Percentiles rank a stretch among this genome's conserved stretches.
These are phyloP conservation scores for Dicyrtomina minuta DNA, from an alignment of 2,888 invertebrate species.

Conservation along the genomic window DNA sequence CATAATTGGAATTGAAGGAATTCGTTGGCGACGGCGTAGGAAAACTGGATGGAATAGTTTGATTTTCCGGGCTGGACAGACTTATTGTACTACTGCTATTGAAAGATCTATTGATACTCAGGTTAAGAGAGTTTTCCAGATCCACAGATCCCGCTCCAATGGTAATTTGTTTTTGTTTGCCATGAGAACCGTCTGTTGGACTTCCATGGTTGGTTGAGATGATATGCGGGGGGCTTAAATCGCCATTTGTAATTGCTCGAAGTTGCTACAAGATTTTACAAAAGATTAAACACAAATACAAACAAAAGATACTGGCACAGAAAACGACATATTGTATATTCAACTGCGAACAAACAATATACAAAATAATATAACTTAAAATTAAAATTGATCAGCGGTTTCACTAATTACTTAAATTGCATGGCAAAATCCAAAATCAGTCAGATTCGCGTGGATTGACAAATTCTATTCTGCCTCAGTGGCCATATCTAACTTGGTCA, in stretches of 20 bases:
- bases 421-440: too few relatives aligned
- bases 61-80: slow-evolving; percentile 33
- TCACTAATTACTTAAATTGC: too few relatives aligned
- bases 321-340: too few relatives aligned
- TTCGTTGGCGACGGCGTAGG: not conserved
- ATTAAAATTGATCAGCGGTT: too few relatives aligned
- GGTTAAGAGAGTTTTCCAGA: not conserved
- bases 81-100: slow-evolving; percentile 28
- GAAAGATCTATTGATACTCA: not conserved
- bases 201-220: slow-evolving; percentile 35
- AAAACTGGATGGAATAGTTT: slow-evolving; percentile 23
- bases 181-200: slow-evolving; percentile 8
- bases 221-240: slow-evolving; percentile 51
- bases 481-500: too few relatives aligned
- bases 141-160: not conserved
- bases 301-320: not conserved
- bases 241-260: slow-evolving; percentile 50
- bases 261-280: slow-evolving; percentile 42
- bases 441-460: too few relatives aligned
- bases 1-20: not conserved
- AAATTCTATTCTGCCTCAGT: too few relatives aligned
- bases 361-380: too few relatives aligned
- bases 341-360: too few relatives aligned
- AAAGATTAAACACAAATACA: not conserved
- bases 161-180: not conserved